A percentile compares a stretch with the other conserved stretches of the same genome.
phyloP scores from a whole-genome alignment of 2,888 invertebrate genomes.

The Melangyna quadrimaculata region DNA sequence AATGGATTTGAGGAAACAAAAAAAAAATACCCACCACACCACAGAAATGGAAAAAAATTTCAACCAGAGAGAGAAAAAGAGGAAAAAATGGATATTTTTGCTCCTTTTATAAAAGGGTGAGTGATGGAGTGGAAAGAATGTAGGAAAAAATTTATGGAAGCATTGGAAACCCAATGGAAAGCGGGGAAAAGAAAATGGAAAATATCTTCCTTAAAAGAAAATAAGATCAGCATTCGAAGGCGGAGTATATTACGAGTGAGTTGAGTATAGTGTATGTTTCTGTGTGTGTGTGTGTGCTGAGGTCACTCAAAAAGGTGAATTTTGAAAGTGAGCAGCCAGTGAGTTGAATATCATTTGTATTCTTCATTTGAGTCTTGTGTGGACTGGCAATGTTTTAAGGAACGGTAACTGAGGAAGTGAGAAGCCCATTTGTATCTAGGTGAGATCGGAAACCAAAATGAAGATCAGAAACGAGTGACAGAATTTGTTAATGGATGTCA shows the following conservation, averaged over 20 bases:
- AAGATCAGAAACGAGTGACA: neutral
- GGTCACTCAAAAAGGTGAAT: neutral
- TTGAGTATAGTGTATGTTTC: too few relatives aligned
- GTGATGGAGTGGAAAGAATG: conserved; percentile 15
- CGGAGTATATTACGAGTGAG: conserved; percentile 33
- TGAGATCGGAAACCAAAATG: neutral
- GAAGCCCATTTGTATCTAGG: neutral
- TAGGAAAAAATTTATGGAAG: neutral
- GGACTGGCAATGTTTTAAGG: neutral
- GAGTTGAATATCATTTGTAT: neutral
- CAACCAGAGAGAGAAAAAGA: conserved; percentile 15
- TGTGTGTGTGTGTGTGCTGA: neutral
- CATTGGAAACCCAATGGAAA: conserved; percentile 48
- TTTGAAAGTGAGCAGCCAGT: neutral
- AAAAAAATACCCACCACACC: conserved; percentile 31
- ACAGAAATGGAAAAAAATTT: conserved; percentile 2
- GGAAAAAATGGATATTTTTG: conserved; percentile 13
- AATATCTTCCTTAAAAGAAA: neutral
- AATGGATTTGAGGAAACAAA: conserved; percentile 3
- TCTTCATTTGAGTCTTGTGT: conserved; percentile 7
- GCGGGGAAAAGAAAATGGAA: conserved; percentile 42
- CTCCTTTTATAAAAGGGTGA: conserved; percentile 36
- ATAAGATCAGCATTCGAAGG: conserved; percentile 48
- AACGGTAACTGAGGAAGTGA: neutral
- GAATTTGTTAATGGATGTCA: too few relatives aligned